Base-by-base conservation (phyloP, 2,113 vertebrate species). In the Zosterops pallidus region DNA sequence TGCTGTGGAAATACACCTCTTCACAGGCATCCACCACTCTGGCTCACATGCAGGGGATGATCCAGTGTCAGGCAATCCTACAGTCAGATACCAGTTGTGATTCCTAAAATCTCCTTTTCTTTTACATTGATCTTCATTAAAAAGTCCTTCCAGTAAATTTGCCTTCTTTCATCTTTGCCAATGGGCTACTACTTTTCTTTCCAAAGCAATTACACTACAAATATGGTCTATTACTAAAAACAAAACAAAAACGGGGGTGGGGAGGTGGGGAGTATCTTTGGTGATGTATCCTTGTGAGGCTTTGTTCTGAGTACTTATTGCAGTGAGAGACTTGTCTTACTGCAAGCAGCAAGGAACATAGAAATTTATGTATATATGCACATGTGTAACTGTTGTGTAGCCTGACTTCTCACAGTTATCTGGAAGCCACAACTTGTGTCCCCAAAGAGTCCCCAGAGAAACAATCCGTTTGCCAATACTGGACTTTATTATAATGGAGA, bases 371-470 rank as follows among this genome's bases (percentile, higher is more conserved):
- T 41, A 15, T 14, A 24, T 9, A 41, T 6, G 11, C 19, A 22
- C 18, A 12, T 23, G 23, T 2, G 35, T 28, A 41, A 65, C 7
- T 77, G 4, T 14, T 44, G 42, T 13, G 37, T 19, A 44, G 69
- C 25, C 47, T 39, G 70, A 78, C 12, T 87, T 92, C 62, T 82
- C 59, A 6, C 18, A 65, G 75, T 68, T 72, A 55, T 78, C 85
- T 14, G 67, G 71, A 64, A 19, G 53, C 60, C 83, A 57, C 56
- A 60, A 75, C 55, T 42, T 52, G 31, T 62, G 77, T 10, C 93
- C 42, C 44, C 44, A 25, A 81, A 93, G 31, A 42, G 77, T 39
- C 95, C 94, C 94, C 89, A 60, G 94, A 95, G 94, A 97, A 97
- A 94, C 80, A 82, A 79, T 74, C 83, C 4, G 22, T 94, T 96